phyloP scores from a whole-genome alignment of 2,888 invertebrate genomes.

The Schizotus pectinicornis region DNA sequence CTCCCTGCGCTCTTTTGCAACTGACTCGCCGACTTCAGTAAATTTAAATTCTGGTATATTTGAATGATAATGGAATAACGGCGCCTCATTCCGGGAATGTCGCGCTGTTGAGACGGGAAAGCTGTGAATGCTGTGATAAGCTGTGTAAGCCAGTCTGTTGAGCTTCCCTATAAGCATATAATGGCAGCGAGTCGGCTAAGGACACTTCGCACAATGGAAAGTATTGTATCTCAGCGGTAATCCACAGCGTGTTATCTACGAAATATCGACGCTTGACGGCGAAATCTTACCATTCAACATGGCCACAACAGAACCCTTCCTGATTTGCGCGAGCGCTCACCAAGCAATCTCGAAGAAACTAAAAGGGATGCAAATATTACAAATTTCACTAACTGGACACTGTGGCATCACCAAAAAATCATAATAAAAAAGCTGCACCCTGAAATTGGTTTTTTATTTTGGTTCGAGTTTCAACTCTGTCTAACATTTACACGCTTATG shows the following conservation, averaged over 20 bases:
- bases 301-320: neutral
- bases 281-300: slow-evolving; percentile 14
- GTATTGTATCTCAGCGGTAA: slow-evolving; percentile 34
- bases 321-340: too few species aligned
- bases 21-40: slow-evolving; percentile 31
- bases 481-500: too few species aligned
- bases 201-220: slow-evolving; percentile 39
- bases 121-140: slow-evolving; percentile 50
- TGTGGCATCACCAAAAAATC: too few species aligned
- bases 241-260: slow-evolving; percentile 24
- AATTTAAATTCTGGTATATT: slow-evolving; percentile 49
- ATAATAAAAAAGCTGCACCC: too few species aligned
- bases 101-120: slow-evolving; percentile 43
- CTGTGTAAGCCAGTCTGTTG: slow-evolving; percentile 47
- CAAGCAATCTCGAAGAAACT: too few species aligned
- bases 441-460: too few species aligned
- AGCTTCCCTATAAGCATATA: slow-evolving; percentile 43
- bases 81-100: slow-evolving; percentile 45
- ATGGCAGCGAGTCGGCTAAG: slow-evolving; percentile 34
- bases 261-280: slow-evolving; percentile 9
- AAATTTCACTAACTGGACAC: too few species aligned
- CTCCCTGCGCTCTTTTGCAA: slow-evolving; percentile 26
- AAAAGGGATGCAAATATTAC: too few species aligned
- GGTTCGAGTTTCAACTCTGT: too few species aligned
- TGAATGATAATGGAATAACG: slow-evolving; percentile 52